Evolutionary conservation across 2,113 vertebrate genomes (phyloP).

Genomic region (Dendropsophus ebraccatus): DNA sequence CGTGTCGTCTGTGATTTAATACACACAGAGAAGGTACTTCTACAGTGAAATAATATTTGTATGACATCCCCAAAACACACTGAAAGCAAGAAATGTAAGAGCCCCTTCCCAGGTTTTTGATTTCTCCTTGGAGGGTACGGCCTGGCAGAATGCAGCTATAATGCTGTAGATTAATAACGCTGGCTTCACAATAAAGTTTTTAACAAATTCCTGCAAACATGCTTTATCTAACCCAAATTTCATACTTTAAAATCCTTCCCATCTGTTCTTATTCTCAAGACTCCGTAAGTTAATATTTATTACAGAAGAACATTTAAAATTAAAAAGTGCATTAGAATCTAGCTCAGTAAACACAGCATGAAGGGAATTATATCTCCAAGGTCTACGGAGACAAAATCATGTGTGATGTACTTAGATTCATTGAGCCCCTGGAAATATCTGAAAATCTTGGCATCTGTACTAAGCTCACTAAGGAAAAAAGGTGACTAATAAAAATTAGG

Average conservation of each 20-base stretch:
- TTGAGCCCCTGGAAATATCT: not conserved
- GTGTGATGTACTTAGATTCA: not conserved
- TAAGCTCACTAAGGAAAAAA: not conserved
- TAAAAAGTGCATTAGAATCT: slow-evolving; percentile 11
- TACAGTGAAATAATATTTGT: not conserved
- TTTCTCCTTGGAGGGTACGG: not conserved
- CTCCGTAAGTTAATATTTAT: slow-evolving; percentile 10
- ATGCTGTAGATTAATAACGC: not conserved
- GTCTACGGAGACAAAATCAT: not conserved
- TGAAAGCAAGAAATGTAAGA: not conserved
- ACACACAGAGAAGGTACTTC: not conserved
- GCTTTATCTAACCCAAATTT: not conserved
- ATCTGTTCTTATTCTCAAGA: slow-evolving; percentile 9
- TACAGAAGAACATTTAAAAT: not conserved
- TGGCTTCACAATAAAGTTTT: not conserved
- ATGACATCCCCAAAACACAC: not conserved
- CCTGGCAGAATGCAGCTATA: not conserved
- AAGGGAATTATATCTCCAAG: not conserved
- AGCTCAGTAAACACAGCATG: not conserved
- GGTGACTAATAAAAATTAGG: not conserved
- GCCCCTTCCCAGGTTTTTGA: not conserved
- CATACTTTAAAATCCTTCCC: not conserved
- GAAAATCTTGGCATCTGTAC: not conserved
- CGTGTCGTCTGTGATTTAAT: not conserved
- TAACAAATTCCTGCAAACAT: not conserved